phyloP scores from a whole-genome alignment of 2,113 vertebrate species.

The Daphoenositta chrysoptera region DNA sequence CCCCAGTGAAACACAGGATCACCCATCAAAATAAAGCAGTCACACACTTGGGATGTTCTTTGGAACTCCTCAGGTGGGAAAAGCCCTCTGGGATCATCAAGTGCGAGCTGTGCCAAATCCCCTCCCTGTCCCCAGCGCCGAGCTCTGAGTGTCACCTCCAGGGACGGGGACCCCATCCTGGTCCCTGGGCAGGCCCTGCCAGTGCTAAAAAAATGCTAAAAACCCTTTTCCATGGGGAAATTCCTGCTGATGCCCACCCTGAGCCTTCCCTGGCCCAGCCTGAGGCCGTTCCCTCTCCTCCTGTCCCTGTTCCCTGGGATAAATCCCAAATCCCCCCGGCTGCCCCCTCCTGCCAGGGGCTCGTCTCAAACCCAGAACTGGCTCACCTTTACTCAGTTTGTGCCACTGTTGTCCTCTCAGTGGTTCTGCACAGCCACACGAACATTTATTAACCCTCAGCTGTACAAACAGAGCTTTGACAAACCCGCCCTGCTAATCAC shows the following conservation, averaged over 20 bases:
- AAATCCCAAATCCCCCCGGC: too few species aligned
- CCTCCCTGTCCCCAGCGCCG: neutral
- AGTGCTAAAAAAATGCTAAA: too few species aligned
- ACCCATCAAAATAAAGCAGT: neutral
- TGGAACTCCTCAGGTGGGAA: too few species aligned
- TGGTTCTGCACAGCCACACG: neutral
- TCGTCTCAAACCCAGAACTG: neutral
- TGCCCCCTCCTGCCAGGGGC: neutral
- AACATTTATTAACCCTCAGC: neutral
- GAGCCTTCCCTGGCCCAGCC: neutral
- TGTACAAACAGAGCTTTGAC: neutral
- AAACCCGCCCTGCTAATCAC: fast-evolving
- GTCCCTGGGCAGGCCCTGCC: neutral
- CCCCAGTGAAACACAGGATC: neutral
- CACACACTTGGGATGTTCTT: too few species aligned
- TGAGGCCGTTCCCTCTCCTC: neutral
- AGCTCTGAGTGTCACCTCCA: neutral
- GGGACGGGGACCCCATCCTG: too few species aligned
- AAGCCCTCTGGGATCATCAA: neutral
- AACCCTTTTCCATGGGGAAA: neutral
- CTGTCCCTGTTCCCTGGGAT: too few species aligned
- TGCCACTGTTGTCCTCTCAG: neutral
- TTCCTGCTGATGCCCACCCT: neutral
- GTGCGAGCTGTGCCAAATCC: neutral
- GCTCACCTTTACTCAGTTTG: fast-evolving